These are phyloP conservation scores for Agrochola lychnidis DNA, from an alignment of 2,888 invertebrate species.

Conservation along the genomic window DNA sequence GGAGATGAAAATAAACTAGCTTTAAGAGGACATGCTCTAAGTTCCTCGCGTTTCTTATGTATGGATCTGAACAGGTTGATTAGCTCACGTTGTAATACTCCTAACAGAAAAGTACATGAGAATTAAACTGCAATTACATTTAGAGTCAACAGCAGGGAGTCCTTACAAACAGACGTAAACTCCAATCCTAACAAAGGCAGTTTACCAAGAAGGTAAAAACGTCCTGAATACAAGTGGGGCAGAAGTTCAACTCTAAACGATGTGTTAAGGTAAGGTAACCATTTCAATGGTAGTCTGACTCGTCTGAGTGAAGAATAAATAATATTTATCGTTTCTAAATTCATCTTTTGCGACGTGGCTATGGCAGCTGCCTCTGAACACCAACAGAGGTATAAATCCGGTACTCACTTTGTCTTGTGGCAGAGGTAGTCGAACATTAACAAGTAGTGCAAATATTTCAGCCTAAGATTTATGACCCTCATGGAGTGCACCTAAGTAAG, in stretches of 20 bases:
- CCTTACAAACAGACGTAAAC: slow-evolving; percentile 54
- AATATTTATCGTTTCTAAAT: background rate
- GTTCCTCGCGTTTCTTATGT: background rate
- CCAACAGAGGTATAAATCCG: background rate
- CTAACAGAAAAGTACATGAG: background rate
- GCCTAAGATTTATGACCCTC: background rate
- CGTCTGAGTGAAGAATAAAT: background rate
- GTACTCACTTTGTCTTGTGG: background rate
- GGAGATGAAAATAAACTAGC: background rate
- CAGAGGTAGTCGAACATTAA: background rate
- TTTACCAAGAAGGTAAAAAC: slow-evolving; percentile 61
- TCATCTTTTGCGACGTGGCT: background rate
- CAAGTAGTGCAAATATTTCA: background rate
- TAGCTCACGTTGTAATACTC: slow-evolving; percentile 1
- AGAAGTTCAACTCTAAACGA: slow-evolving; percentile 24
- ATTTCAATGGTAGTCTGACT: background rate
- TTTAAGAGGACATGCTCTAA: background rate
- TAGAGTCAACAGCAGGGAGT: slow-evolving; percentile 43
- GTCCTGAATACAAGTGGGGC: background rate
- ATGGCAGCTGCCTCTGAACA: background rate
- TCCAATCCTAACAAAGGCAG: slow-evolving; percentile 60
- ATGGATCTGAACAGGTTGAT: background rate
- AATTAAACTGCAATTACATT: slow-evolving; percentile 54
- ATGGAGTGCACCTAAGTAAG: background rate
- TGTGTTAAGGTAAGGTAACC: background rate